phyloP scores from a whole-genome alignment of 2,113 vertebrate genomes.

The Calyptomena viridis region DNA sequence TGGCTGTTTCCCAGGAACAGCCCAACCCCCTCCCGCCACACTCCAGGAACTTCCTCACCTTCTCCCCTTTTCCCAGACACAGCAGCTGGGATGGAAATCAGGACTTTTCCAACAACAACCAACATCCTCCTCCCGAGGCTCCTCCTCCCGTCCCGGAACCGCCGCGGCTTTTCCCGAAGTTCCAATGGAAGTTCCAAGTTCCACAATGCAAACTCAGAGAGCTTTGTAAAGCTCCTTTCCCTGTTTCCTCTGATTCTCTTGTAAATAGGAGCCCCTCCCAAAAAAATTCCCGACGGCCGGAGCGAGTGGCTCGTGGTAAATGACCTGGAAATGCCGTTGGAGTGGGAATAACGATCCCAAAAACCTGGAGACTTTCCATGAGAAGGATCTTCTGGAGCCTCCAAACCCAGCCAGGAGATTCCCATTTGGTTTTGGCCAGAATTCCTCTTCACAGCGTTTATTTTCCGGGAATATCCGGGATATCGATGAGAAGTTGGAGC shows the following conservation, averaged over 20 bases:
- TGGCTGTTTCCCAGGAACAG: not conserved
- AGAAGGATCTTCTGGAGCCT: not conserved
- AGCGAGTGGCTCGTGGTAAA: not conserved
- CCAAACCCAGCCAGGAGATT: not conserved
- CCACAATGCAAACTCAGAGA: accelerated
- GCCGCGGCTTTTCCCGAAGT: accelerated
- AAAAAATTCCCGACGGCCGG: not conserved
- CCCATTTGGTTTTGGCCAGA: not conserved
- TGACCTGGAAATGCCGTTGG: accelerated
- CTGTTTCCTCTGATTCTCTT: not conserved
- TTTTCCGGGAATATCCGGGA: too few relatives aligned
- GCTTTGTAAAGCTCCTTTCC: not conserved
- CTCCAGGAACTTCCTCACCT: not conserved
- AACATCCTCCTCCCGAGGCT: accelerated
- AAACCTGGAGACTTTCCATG: too few relatives aligned
- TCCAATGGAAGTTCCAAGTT: not conserved
- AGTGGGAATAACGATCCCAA: not conserved
- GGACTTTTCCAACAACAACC: accelerated
- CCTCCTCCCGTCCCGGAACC: accelerated
- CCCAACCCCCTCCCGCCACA: accelerated
- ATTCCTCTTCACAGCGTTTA: not conserved
- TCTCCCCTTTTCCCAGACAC: not conserved
- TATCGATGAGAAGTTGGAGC: not conserved
- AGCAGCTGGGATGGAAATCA: too few relatives aligned
- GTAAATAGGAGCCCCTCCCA: conserved; percentile 6